Conservation (phyloP, 2,888 invertebrate genomes). For the Drosophila mercatorum region DNA sequence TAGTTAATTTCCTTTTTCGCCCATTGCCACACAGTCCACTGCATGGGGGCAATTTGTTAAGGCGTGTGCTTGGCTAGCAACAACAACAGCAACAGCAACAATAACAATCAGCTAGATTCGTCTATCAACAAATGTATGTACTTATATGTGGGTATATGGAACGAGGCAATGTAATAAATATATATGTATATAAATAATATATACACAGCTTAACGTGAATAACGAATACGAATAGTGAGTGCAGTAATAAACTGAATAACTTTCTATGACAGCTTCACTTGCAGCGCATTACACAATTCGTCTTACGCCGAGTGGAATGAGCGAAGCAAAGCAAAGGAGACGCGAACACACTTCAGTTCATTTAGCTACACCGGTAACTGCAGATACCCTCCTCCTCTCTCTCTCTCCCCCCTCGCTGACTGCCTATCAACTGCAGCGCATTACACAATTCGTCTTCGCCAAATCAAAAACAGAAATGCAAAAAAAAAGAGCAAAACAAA, state of each 20-base stretch:
- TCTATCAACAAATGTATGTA: constrained; percentile 24
- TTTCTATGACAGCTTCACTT: neutral
- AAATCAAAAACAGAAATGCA: neutral
- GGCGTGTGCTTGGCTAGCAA: constrained; percentile 3
- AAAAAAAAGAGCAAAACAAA: neutral
- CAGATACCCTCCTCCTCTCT: neutral
- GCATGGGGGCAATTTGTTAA: constrained; percentile 45
- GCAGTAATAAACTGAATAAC: neutral
- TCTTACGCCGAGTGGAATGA: neutral
- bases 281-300: constrained; percentile 1
- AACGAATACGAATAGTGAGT: neutral
- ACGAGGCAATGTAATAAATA: constrained; percentile 9
- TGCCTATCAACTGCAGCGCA: neutral
- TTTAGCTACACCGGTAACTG: neutral
- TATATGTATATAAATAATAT: neutral
- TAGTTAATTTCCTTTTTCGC: constrained; percentile 35
- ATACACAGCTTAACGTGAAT: neutral
- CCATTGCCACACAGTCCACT: constrained; percentile 40
- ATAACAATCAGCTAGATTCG: neutral
- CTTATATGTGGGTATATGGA: constrained; percentile 19
- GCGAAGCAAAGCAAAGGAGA: neutral
- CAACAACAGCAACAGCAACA: constrained; percentile 1
- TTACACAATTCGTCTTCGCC: constrained; percentile 1
- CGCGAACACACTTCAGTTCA: neutral
- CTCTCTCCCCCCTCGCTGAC: neutral